Base-by-base conservation (phyloP, 2,888 invertebrate genomes). In the Gastrophysa polygoni region DNA sequence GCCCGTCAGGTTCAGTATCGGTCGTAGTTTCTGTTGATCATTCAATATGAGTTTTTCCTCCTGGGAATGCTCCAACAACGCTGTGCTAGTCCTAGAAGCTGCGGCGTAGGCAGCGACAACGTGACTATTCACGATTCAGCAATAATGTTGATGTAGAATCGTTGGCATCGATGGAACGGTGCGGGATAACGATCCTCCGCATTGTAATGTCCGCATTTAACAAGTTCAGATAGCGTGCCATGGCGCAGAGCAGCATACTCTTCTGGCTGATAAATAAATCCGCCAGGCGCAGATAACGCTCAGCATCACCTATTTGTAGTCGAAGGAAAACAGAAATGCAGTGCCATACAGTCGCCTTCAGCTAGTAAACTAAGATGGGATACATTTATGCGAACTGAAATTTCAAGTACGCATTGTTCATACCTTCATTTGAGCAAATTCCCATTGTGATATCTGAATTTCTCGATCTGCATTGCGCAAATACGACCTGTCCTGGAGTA, bases 151-250 rank as follows among this genome's bases (percentile, higher is more conserved):
- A 80, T 80, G 80, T 80, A 79, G 79, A 79, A 79, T 78, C 78
- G 79, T 72, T 75, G 75, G 78, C 78, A 80, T 79, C 80, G 80
- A 80, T 80, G 73, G 76, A 75, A 78, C 77, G 74, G 77, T 72
- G 73, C 75, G 70, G 80, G 80, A 81, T 81, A 81, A 81, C 80
- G 80, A 81, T 80, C 79, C 79, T 75, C 74, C 74, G 79, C 79
- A 80, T 81, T 80, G 80, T 81, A 81, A 81, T 80, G 80, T 79
- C 77, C 79, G 77, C 78, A 80, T 79, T 80, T 80, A 80, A 81
- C 81, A 80, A 80, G 78, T 76, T 71, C 70, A 74, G 78, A 78
- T 78, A 78, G 75, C 75, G 73, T 75, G 75, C 73, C 71, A 68
- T 69, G 68, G 72, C 65, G 64, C 63, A 67, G 60, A 70, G 68